Base-by-base conservation (phyloP, 2,113 vertebrate species). In the Bos javanicus region DNA sequence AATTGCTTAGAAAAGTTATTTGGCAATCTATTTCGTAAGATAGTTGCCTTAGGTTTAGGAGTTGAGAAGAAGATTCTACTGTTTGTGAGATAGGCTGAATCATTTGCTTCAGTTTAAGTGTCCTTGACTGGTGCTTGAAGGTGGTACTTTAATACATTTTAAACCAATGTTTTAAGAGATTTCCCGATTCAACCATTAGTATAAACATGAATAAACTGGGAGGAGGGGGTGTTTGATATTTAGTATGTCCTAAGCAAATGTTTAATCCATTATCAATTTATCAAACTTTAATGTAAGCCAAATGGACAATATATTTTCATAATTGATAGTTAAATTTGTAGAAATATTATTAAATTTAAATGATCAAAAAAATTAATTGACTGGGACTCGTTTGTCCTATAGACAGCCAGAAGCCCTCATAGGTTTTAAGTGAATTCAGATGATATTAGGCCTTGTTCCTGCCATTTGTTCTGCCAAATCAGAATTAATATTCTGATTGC, bases 261-360 rank as follows among this genome's bases (percentile, higher is more conserved):
- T 67, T 16, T 89, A 74, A 85, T 52, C 10, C 36, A 2, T 92
- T 57, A 7, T 25, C 4, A 59, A 6, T 12, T 62, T 43, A 43
- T 87, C 13, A 17, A 36, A 78, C 9, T 59, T 59, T 89, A 86
- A 43, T 78, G 54, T 76, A 60, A 83, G 54, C 30, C 43, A 56
- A 64, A 43, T 67, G 7, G 23, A 62, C 11, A 16, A 5, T 82
- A 2, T 10, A 19, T 19, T 87, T 85, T 88, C 5, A 56, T 39
- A 92, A 74, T 23, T 33, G 74, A 13, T 14, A 60, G 5, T 67
- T 50, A 94, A 52, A 46, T 54, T 59, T 91, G 26, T 93, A 59
- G 39, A 90, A 54, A 83, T 3, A 57, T 82, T 84, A 93, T 90
- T 95, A 90, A 43, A 81, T 90, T 90, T 96, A 90, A 48, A 64